These are phyloP conservation scores for Papilio helenus DNA, from an alignment of 1,140 invertebrate genomes.

Conservation along the genomic window DNA sequence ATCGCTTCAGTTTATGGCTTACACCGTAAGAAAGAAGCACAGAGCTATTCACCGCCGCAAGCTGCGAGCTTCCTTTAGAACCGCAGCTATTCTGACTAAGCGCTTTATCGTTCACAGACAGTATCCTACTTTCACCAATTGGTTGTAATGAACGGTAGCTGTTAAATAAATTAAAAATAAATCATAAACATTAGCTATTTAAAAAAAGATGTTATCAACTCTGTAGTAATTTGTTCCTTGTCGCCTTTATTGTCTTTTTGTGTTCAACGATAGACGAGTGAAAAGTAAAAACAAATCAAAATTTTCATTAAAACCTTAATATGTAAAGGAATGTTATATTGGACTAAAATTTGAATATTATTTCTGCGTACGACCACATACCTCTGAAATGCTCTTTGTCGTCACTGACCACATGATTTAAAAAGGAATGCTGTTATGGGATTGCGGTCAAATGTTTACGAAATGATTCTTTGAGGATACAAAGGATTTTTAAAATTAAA, in stretches of 20 bases:
- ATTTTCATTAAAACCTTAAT: background rate
- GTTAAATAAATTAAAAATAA: constrained; percentile 1
- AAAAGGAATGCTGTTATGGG: constrained; percentile 29
- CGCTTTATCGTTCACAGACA: constrained; percentile 73
- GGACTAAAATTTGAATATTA: constrained; percentile 24
- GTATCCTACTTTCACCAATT: constrained; percentile 49
- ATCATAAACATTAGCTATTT: background rate
- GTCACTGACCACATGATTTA: constrained; percentile 39
- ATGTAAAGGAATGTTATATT: background rate
- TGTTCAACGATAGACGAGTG: background rate
- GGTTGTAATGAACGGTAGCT: constrained; percentile 44
- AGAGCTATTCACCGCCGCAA: constrained; percentile 57
- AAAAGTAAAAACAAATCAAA: background rate
- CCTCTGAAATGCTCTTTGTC: constrained; percentile 42
- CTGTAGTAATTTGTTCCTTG: too few species aligned
- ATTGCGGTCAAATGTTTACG: constrained; percentile 27
- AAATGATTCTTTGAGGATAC: constrained; percentile 32
- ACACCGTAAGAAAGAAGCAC: constrained; percentile 45
- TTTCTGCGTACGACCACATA: constrained; percentile 39
- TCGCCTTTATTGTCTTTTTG: too few species aligned
- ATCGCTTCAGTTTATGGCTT: constrained; percentile 41
- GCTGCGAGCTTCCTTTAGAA: constrained; percentile 57
- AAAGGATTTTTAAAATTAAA: constrained; percentile 19
- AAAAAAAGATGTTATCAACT: background rate
- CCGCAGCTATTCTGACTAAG: constrained; percentile 68